Conservation (phyloP, 1,140 invertebrate species). For the Liolophura sinensis region DNA sequence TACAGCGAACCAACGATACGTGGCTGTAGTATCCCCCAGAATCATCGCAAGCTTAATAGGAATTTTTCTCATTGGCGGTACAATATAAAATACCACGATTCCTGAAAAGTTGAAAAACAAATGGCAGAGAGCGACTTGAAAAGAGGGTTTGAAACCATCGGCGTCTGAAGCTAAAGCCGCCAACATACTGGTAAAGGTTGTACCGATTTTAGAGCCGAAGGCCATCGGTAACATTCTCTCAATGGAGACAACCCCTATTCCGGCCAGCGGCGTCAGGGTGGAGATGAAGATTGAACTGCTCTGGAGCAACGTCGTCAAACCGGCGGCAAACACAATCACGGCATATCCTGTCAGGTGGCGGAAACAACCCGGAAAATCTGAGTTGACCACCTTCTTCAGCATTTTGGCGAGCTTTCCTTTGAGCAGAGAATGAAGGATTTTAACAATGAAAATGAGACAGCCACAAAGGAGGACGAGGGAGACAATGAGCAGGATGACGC, state of each 20-base stretch:
- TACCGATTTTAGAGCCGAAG: conserved; percentile 68
- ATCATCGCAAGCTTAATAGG: conserved; percentile 64
- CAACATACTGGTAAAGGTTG: conserved; percentile 65
- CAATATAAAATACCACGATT: conserved; percentile 67
- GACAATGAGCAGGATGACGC: conserved; percentile 58
- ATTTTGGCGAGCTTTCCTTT: conserved; percentile 59
- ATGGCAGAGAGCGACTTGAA: conserved; percentile 67
- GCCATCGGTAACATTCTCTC: conserved; percentile 68
- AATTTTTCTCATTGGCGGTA: conserved; percentile 62
- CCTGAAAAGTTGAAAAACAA: conserved; percentile 52
- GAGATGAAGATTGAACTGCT: conserved; percentile 70
- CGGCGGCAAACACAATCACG: conserved; percentile 63
- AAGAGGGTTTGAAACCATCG: conserved; percentile 50
- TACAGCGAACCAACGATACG: conserved; percentile 66
- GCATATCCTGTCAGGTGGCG: conserved; percentile 64
- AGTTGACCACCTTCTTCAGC: conserved; percentile 63
- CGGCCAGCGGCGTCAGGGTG: conserved; percentile 67
- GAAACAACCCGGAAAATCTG: conserved; percentile 61
- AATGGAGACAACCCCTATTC: conserved; percentile 65
- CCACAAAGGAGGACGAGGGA: conserved; percentile 61
- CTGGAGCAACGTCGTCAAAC: conserved; percentile 68
- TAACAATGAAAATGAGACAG: conserved; percentile 66
- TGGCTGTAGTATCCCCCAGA: conserved; percentile 62
- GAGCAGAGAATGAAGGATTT: conserved; percentile 60
- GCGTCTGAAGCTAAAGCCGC: conserved; percentile 61